A percentile compares a stretch with the other conserved stretches of the same genome.
These are phyloP conservation scores for Subacronicta megacephala DNA, from an alignment of 2,888 invertebrate species.

Conservation along the genomic window DNA sequence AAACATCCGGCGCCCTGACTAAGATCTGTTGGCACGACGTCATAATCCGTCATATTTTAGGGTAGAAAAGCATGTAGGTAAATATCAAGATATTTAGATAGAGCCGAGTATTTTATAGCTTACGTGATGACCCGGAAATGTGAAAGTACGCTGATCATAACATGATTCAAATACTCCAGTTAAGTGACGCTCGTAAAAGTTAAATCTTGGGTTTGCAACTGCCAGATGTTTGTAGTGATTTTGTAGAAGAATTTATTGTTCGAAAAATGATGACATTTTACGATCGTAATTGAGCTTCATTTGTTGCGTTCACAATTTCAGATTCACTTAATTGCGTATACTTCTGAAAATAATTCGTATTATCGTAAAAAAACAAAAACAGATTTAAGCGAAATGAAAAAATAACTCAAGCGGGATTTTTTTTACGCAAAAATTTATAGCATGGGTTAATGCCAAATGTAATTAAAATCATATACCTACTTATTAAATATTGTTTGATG, in stretches of 20 bases:
- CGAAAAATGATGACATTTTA: constrained; percentile 12
- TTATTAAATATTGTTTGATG: too few relatives aligned
- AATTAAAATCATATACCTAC: too few relatives aligned
- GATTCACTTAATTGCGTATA: too few relatives aligned
- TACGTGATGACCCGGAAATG: constrained; percentile 35
- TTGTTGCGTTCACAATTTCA: too few relatives aligned
- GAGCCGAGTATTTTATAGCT: constrained; percentile 34
- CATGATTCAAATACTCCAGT: constrained; percentile 19
- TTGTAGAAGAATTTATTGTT: constrained; percentile 19
- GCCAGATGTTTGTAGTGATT: constrained; percentile 18
- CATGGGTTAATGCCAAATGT: too few relatives aligned
- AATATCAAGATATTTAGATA: constrained; percentile 36
- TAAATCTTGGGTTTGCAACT: constrained; percentile 11
- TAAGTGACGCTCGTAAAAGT: constrained; percentile 19
- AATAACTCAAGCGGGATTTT: too few relatives aligned
- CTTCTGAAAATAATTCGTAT: too few relatives aligned
- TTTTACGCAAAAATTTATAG: too few relatives aligned
- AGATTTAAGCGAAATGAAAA: too few relatives aligned
- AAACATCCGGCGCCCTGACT: constrained; percentile 10
- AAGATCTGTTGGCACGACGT: constrained; percentile 13
- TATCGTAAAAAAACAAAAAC: too few relatives aligned
- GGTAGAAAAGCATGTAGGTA: constrained; percentile 18
- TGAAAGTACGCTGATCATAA: constrained; percentile 33
- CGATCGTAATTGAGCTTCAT: not conserved
- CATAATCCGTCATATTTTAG: constrained; percentile 19